Percentiles rank a stretch among this genome's conserved stretches.
phyloP scores from a whole-genome alignment of 2,797 vertebrate species.

The Melanotaenia boesemani region DNA sequence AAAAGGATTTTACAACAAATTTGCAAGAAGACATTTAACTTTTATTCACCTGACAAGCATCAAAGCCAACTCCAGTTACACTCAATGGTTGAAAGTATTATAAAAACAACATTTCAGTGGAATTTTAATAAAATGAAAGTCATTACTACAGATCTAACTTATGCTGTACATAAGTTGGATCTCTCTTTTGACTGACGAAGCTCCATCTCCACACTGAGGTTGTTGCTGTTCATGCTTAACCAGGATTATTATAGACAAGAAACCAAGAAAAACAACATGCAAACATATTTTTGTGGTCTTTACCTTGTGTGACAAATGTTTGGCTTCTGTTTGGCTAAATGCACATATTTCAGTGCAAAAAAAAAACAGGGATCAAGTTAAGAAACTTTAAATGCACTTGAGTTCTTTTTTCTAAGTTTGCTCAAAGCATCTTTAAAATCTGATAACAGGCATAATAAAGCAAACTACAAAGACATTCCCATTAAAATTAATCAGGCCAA shows the following conservation, averaged over 20 bases:
- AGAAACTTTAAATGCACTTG: slow-evolving; percentile 12
- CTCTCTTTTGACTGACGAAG: slow-evolving; percentile 11
- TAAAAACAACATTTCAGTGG: slow-evolving; percentile 19
- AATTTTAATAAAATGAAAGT: not conserved
- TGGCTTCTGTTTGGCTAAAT: not conserved
- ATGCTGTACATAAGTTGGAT: slow-evolving; percentile 2
- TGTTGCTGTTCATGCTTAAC: slow-evolving; percentile 3
- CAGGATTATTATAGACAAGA: slow-evolving; percentile 38
- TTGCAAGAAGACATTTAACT: slow-evolving; percentile 6
- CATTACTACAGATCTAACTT: slow-evolving; percentile 3
- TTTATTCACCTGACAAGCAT: slow-evolving; percentile 33
- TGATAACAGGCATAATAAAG: not conserved
- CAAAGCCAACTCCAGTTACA: slow-evolving; percentile 39
- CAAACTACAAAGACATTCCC: not conserved
- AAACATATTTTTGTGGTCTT: slow-evolving; percentile 14
- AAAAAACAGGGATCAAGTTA: slow-evolving; percentile 2
- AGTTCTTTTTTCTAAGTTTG: not conserved
- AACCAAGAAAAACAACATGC: slow-evolving; percentile 21
- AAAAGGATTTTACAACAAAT: slow-evolving; percentile 41
- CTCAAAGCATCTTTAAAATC: not conserved
- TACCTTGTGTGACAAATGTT: not conserved
- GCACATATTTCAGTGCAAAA: slow-evolving; percentile 1
- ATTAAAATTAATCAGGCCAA: not conserved
- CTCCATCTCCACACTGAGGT: slow-evolving; percentile 12
- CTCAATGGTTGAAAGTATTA: slow-evolving; percentile 36